Percentiles rank a stretch among this genome's conserved stretches.
Evolutionary conservation across 92 coral and sea anemone species (phyloP).

Genomic region (Chrysogorgia sp.): DNA sequence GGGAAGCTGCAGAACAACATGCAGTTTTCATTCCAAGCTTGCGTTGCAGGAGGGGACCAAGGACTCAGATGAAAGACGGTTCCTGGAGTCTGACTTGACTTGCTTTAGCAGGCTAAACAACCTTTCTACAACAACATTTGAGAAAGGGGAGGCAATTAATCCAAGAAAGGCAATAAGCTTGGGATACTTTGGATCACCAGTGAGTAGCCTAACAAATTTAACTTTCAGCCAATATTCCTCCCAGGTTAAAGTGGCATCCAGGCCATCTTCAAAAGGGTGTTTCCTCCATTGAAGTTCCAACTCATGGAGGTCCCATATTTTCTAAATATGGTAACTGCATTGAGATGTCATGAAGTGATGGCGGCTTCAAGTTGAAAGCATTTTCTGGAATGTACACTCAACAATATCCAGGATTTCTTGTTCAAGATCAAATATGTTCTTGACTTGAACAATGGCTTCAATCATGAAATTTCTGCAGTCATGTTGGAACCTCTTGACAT

Average conservation of each 20-base stretch:
- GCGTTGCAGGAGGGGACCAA: conserved; percentile 16
- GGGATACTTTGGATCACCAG: conserved; percentile 24
- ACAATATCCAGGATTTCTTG: background rate
- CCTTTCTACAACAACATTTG: conserved; percentile 19
- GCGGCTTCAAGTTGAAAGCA: conserved; percentile 16
- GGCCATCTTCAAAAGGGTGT: conserved; percentile 34
- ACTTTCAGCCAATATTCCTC: conserved; percentile 26
- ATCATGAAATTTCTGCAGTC: conserved; percentile 28
- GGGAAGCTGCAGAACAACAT: conserved; percentile 25
- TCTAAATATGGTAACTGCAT: conserved; percentile 13
- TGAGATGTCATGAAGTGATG: conserved; percentile 17
- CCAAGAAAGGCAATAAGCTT: conserved; percentile 23
- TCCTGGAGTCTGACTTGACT: conserved; percentile 27
- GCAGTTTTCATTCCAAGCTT: conserved; percentile 20
- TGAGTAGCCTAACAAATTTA: conserved; percentile 11
- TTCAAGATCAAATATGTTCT: background rate
- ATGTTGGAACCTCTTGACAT: conserved; percentile 11
- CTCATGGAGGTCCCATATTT: conserved; percentile 9
- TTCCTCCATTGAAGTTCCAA: conserved; percentile 21
- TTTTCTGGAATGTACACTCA: conserved; percentile 5
- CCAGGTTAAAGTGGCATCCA: conserved; percentile 18
- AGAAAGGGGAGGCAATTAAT: conserved; percentile 29
- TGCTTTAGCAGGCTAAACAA: conserved; percentile 26
- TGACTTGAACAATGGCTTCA: conserved; percentile 18
- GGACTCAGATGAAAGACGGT: conserved; percentile 12